Conservation (phyloP, 2,113 vertebrate species). For the Ciconia boyciana region DNA sequence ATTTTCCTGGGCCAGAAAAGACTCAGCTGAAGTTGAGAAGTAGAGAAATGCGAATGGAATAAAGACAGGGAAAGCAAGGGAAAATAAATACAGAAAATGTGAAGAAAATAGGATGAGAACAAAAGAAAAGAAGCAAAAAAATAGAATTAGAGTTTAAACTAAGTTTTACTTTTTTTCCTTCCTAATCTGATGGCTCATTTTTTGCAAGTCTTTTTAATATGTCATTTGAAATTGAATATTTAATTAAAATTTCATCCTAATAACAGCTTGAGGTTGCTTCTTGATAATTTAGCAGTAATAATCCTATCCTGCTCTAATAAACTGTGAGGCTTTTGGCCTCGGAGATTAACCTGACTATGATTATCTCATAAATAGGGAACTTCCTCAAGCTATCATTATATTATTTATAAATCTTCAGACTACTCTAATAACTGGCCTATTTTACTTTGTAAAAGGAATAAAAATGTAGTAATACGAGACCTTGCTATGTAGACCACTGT, state of each 20-base stretch:
- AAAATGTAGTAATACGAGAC: not conserved
- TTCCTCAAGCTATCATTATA: not conserved
- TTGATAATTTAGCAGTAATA: not conserved
- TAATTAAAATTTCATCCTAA: constrained; percentile 16
- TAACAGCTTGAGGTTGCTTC: not conserved
- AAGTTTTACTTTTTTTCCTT: not conserved
- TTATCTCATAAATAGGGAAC: not conserved
- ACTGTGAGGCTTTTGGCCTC: not conserved
- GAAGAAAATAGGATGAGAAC: not conserved
- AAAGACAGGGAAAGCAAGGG: not conserved
- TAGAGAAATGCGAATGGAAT: not conserved
- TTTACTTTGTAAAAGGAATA: not conserved
- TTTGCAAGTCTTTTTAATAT: not conserved
- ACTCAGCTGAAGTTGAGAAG: not conserved
- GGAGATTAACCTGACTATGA: not conserved
- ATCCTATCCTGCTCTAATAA: not conserved
- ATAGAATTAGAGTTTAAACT: not conserved
- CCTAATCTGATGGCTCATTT: not conserved
- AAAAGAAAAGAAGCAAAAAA: not conserved
- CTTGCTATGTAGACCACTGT: not conserved
- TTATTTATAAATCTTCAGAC: not conserved
- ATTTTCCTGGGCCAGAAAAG: not conserved
- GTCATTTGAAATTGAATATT: constrained; percentile 8
- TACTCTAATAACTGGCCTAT: not conserved
- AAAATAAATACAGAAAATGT: not conserved